These are phyloP conservation scores for Brachionus asplanchnoidis DNA, from an alignment of 1,140 invertebrate genomes.

Conservation along the genomic window DNA sequence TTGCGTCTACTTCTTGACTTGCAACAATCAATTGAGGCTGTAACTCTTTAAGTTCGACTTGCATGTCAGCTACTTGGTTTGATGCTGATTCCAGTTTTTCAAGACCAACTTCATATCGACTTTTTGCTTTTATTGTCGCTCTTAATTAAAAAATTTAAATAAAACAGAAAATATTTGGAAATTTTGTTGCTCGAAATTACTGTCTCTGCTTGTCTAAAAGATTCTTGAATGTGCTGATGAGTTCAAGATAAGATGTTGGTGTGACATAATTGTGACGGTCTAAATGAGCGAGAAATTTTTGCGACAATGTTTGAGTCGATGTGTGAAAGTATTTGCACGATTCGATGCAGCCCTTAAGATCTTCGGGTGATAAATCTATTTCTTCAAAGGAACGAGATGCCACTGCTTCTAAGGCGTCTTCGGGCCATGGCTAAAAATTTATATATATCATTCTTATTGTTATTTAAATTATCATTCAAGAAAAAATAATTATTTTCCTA, in stretches of 20 bases:
- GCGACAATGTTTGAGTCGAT: conserved; percentile 65
- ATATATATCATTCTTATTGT: background rate
- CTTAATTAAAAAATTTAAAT: background rate
- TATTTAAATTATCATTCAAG: no score
- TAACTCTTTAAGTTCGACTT: conserved; percentile 74
- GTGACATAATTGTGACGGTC: conserved; percentile 59
- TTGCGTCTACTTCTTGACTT: conserved; percentile 86
- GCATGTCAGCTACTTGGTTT: conserved; percentile 63
- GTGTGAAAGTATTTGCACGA: conserved; percentile 81
- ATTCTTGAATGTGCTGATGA: conserved; percentile 57
- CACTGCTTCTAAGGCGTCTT: conserved; percentile 67
- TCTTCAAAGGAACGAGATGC: conserved; percentile 74
- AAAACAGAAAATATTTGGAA: background rate
- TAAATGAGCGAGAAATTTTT: conserved; percentile 66
- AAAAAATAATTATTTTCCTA: no score
- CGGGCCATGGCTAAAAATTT: conserved; percentile 57
- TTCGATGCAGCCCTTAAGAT: conserved; percentile 49
- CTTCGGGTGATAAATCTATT: conserved; percentile 65
- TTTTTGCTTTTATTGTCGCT: conserved; percentile 32
- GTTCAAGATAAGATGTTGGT: conserved; percentile 58
- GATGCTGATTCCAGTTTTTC: conserved; percentile 58
- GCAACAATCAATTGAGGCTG: conserved; percentile 84
- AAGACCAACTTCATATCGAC: conserved; percentile 58
- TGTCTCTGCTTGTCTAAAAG: conserved; percentile 53
- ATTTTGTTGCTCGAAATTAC: conserved; percentile 60